Evolutionary conservation across 2,888 invertebrate species (phyloP).

Genomic region (Escarpia spicata): DNA sequence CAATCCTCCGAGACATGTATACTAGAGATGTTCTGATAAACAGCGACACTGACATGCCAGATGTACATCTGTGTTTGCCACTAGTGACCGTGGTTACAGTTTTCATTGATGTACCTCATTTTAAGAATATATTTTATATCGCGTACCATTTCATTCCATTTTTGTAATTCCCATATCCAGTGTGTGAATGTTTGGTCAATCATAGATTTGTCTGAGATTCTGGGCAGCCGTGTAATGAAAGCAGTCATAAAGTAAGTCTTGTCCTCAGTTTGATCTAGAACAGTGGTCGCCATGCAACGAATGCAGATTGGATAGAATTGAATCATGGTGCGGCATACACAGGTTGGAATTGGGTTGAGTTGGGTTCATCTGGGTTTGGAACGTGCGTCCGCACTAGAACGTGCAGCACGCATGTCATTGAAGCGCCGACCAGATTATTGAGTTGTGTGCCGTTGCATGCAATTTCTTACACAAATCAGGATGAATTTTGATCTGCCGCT

Average conservation of each 20-base stretch:
- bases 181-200: background rate
- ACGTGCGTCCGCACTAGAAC: background rate
- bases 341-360: background rate
- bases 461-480: background rate
- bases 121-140: too few relatives aligned
- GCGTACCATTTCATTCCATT: background rate
- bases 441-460: background rate
- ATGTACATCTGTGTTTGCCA: too few relatives aligned
- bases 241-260: background rate
- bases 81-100: too few relatives aligned
- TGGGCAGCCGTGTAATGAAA: background rate
- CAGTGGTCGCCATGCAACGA: background rate
- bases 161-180: background rate
- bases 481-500: background rate
- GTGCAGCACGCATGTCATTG: background rate
- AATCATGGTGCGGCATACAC: background rate
- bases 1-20: too few relatives aligned
- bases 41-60: too few relatives aligned
- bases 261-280: background rate
- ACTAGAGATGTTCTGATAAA: too few relatives aligned
- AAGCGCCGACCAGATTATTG: background rate
- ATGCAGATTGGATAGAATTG: conserved; percentile 10
- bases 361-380: background rate
- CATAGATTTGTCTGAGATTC: background rate
- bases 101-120: too few relatives aligned